These are phyloP conservation scores for Melanotaenia trifasciata DNA, from an alignment of 2,797 vertebrate species.

Conservation along the genomic window DNA sequence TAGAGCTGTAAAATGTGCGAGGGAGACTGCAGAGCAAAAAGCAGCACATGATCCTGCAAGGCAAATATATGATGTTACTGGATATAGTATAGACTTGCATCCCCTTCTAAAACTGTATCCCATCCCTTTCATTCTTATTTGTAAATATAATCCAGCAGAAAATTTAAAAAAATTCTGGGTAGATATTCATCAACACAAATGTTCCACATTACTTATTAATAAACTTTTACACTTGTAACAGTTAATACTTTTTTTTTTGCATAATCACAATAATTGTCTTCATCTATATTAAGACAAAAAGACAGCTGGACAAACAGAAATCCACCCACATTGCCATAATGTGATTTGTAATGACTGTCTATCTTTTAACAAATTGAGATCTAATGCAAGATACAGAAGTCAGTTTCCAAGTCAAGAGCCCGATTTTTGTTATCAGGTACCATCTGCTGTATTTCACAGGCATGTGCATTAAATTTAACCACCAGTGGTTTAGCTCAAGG, in stretches of 20 bases:
- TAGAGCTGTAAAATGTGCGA: not conserved
- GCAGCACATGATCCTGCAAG: slow-evolving; percentile 8
- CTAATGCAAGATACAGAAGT: not conserved
- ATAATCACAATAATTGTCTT: not conserved
- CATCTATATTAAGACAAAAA: not conserved
- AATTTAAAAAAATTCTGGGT: not conserved
- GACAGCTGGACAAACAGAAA: not conserved
- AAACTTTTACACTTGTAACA: too few species aligned
- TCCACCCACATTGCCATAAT: too few species aligned
- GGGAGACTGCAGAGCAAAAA: not conserved
- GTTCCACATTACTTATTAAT: not conserved
- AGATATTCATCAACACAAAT: not conserved
- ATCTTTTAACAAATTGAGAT: too few species aligned
- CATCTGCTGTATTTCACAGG: too few species aligned
- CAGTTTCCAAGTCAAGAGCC: too few species aligned
- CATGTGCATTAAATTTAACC: too few species aligned
- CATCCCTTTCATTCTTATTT: too few species aligned
- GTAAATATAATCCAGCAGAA: too few species aligned
- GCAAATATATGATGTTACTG: not conserved
- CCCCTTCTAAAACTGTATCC: not conserved
- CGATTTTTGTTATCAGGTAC: not conserved
- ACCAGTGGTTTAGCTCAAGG: too few species aligned
- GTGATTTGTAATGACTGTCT: too few species aligned
- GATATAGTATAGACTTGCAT: not conserved
- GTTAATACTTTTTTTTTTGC: too few species aligned